These are phyloP conservation scores for Platyrinchus mystaceus DNA, from an alignment of 2,797 vertebrate species.

Conservation along the genomic window DNA sequence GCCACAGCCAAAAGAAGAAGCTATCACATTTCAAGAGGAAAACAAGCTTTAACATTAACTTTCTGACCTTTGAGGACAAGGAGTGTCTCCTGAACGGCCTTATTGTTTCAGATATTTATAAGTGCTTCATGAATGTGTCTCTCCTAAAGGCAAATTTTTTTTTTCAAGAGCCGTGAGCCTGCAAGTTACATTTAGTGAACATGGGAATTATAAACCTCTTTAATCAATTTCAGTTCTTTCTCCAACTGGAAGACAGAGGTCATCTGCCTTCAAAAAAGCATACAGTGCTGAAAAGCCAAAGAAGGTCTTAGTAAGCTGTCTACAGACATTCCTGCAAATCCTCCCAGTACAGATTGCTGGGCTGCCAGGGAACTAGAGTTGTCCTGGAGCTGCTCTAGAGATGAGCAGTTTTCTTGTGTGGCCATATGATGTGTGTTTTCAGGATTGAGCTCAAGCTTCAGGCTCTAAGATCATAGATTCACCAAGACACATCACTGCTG, in stretches of 20 bases:
- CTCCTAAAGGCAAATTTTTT: not conserved
- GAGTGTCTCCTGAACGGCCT: not conserved
- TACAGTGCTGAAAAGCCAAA: not conserved
- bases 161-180: not conserved
- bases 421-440: fast-evolving
- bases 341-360: not conserved
- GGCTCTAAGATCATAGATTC: not conserved
- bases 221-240: not conserved
- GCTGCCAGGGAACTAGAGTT: not conserved
- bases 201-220: not conserved
- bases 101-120: not conserved
- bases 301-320: not conserved
- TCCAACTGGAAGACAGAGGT: not conserved
- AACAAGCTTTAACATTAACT: not conserved
- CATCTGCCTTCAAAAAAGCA: not conserved
- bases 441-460: not conserved
- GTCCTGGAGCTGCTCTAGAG: not conserved
- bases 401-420: not conserved
- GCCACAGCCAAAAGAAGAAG: not conserved
- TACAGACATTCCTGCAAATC: not conserved
- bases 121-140: not conserved
- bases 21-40: not conserved
- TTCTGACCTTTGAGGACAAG: not conserved
- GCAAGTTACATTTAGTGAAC: not conserved
- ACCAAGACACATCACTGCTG: not conserved